Base-by-base conservation (phyloP, 2,888 invertebrate species). In the Synanthedon vespiformis region DNA sequence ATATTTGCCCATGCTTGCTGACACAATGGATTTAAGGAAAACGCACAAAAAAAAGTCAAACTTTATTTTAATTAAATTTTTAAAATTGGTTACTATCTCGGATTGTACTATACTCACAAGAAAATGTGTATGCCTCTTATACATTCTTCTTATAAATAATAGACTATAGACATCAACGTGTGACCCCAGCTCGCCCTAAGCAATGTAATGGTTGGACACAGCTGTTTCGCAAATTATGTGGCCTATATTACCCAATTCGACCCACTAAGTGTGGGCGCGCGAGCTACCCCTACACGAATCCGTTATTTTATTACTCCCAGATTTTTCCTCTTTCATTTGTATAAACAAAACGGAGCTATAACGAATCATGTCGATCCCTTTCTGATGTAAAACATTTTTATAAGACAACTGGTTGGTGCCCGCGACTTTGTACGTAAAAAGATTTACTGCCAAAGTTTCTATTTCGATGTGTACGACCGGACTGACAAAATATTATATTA, bases 211-310 rank as follows among this genome's bases (percentile, higher is more conserved):
- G 63, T 57, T 54, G 61, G 59, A 55, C 60, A 52, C 68, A 68
- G 67, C 64, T 68, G 67, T 60, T 63, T 64, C 62, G 60, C 63
- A 58, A 62, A 64, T 62, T 65, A 61, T 63, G 64, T 67, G 59
- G 57, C 61, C 58, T 61, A 64, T 64, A 65, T 66, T 63, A 53
- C 61, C 58, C 60, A 58, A 65, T 65, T 63, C 58, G 58, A 54
- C 56, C 56, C 55, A 57, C 61, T 61, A 59, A 61, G 61, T 53
- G 56, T 55, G 56, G 56, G 58, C 58, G 56, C 48, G 47, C 50
- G 54, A 55, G 49, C 60, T 58, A 61, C 57, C 57, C 60, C 59
- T 55, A 51, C 40, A 34, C 50, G 49, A 49, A 58, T 58, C 57
- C 53, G 58, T 54, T 54, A 13, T 14, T 51, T 22, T 13, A 49